Percentiles rank a stretch among this genome's conserved stretches.
Evolutionary conservation across 2,888 invertebrate species (phyloP).

Genomic region (Machimus rusticus): DNA sequence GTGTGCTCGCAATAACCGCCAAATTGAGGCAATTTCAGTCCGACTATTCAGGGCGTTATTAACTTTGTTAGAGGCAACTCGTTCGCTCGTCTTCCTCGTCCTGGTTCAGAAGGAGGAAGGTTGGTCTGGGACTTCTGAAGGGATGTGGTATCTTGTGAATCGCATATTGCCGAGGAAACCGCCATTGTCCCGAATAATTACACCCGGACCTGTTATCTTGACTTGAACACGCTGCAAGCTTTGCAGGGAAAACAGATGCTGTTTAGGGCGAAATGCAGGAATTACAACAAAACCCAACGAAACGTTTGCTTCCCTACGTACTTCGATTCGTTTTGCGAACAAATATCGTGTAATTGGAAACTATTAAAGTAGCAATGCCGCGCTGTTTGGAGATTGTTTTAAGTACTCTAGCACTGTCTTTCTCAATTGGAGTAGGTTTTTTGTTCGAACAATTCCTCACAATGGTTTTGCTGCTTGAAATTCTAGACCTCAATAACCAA

Average conservation of each 20-base stretch:
- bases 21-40: neutral
- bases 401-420: neutral
- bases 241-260: neutral
- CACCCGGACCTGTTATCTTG: neutral
- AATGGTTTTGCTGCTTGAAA: neutral
- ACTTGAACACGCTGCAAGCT: neutral
- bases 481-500: neutral
- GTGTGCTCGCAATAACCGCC: neutral
- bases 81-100: neutral
- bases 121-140: neutral
- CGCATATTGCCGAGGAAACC: neutral
- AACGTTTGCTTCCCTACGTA: too few relatives aligned
- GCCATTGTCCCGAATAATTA: neutral
- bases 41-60: neutral
- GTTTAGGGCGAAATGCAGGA: neutral
- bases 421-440: neutral
- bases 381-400: neutral
- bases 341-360: neutral
- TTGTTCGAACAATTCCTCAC: neutral
- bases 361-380: neutral
- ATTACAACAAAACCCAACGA: neutral
- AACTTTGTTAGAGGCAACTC: neutral
- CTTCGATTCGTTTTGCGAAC: neutral
- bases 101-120: neutral
- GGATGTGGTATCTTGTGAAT: neutral